Conservation (phyloP, 2,113 vertebrate genomes). For the Stictonetta naevosa region DNA sequence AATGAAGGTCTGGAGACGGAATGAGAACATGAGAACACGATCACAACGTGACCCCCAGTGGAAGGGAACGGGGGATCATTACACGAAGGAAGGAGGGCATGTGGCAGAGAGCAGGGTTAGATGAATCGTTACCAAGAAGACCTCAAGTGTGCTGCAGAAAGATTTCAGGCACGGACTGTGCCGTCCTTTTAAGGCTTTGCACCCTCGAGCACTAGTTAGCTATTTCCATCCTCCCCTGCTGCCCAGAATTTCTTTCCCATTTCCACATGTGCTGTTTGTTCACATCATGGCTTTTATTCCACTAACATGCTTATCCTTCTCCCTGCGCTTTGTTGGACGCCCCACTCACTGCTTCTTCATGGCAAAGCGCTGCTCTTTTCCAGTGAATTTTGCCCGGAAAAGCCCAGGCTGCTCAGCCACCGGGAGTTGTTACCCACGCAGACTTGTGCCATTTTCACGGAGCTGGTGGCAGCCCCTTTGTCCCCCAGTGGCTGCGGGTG, state of each 20-base stretch:
- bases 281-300: background rate
- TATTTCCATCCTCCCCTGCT: constrained; percentile 2
- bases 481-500: background rate
- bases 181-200: background rate
- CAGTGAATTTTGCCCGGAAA: background rate
- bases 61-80: background rate
- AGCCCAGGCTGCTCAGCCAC: background rate
- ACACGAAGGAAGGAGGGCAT: background rate
- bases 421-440: accelerated
- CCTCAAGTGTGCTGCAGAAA: background rate
- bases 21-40: too few relatives aligned
- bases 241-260: background rate
- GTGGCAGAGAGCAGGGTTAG: accelerated
- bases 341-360: background rate
- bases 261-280: background rate
- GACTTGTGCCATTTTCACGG: background rate
- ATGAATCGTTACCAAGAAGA: background rate
- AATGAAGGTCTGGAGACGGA: background rate
- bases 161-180: background rate
- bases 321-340: background rate
- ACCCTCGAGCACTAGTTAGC: background rate
- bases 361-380: background rate
- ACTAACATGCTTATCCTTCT: background rate
- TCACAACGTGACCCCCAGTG: accelerated
- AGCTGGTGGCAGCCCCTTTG: background rate